phyloP scores from a whole-genome alignment of 2,888 invertebrate species.

The Drosophila meridionalis region DNA sequence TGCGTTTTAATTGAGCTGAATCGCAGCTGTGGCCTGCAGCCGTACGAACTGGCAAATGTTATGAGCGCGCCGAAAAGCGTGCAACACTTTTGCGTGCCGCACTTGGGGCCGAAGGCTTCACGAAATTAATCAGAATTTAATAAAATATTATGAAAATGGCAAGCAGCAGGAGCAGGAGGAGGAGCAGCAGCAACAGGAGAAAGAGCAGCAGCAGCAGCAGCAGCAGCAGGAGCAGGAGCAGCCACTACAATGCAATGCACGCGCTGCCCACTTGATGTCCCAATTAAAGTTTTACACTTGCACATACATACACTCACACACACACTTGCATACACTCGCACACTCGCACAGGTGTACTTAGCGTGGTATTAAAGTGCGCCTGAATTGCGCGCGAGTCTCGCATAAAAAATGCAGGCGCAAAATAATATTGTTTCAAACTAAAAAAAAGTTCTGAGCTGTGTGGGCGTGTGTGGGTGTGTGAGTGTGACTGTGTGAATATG shows the following conservation, averaged over 20 bases:
- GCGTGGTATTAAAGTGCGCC: constrained; percentile 57
- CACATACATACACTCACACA: constrained; percentile 19
- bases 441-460: constrained; percentile 23
- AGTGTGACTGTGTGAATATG: not conserved
- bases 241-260: constrained; percentile 45
- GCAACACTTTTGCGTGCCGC: constrained; percentile 41
- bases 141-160: constrained; percentile 74
- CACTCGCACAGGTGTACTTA: constrained; percentile 69
- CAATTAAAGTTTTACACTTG: constrained; percentile 74
- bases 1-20: constrained; percentile 73
- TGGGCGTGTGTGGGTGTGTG: not conserved
- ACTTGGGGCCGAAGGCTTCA: constrained; percentile 37
- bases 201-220: not conserved
- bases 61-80: constrained; percentile 62
- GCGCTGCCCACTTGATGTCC: constrained; percentile 73
- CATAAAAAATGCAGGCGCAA: constrained; percentile 67
- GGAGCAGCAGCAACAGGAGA: not conserved
- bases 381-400: constrained; percentile 68
- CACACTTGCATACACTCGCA: constrained; percentile 11
- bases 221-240: constrained; percentile 11
- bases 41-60: constrained; percentile 42
- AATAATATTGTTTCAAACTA: constrained; percentile 44
- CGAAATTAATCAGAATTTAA: constrained; percentile 78
- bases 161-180: constrained; percentile 26
- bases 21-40: constrained; percentile 56